Evolutionary conservation across 1,140 invertebrate genomes (phyloP).

Genomic region (Vanessa tameamea): DNA sequence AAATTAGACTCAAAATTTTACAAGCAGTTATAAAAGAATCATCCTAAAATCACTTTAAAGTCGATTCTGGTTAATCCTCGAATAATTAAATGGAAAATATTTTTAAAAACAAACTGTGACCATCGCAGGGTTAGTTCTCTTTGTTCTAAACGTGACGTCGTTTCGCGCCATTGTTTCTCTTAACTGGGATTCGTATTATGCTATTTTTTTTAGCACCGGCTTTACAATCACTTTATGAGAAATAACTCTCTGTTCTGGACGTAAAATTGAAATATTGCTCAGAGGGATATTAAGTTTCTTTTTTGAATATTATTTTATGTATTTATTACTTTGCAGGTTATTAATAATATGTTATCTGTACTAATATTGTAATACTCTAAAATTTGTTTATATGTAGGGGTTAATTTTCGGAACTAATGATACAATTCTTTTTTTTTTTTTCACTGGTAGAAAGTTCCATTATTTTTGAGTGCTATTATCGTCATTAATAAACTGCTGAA

Average conservation of each 20-base stretch:
- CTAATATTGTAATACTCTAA: too few relatives aligned
- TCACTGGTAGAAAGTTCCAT: too few relatives aligned
- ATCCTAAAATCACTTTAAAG: neutral
- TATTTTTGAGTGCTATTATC: too few relatives aligned
- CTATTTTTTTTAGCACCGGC: constrained; percentile 15
- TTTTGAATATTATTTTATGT: neutral
- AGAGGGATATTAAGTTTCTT: neutral
- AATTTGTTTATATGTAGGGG: too few relatives aligned
- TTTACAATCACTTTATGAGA: neutral
- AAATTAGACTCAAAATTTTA: neutral
- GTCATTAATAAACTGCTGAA: too few relatives aligned
- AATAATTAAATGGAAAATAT: constrained; percentile 1
- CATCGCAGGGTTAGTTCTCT: constrained; percentile 12
- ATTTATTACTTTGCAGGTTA: neutral
- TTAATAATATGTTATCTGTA: neutral
- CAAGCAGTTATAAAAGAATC: neutral
- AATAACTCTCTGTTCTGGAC: neutral
- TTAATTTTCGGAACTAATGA: too few relatives aligned
- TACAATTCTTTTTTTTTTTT: too few relatives aligned
- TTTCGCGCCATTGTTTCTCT: constrained; percentile 18
- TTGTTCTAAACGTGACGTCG: constrained; percentile 11
- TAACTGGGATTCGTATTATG: constrained; percentile 18
- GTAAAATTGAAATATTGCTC: neutral
- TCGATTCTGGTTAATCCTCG: neutral
- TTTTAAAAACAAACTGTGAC: constrained; percentile 15